These are phyloP conservation scores for Caenorhabditis inopinata DNA, from an alignment of 1,140 invertebrate genomes.

Conservation along the genomic window DNA sequence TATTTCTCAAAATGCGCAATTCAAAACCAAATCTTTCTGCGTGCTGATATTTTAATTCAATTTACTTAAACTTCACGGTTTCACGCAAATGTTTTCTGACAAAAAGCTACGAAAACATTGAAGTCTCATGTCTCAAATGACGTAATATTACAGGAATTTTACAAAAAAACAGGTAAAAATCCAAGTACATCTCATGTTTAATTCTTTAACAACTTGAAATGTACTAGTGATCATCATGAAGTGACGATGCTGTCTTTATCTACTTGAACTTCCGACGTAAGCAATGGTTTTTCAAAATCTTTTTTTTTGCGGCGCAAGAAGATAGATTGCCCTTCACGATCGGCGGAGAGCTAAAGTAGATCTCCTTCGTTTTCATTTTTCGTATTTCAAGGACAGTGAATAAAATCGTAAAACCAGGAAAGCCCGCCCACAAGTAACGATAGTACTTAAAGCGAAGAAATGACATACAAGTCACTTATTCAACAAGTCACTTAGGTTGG, in stretches of 20 bases:
- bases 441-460: not conserved
- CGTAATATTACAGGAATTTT: too few relatives aligned
- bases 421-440: not conserved
- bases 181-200: not conserved
- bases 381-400: constrained; percentile 7
- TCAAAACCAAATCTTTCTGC: too few relatives aligned
- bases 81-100: too few relatives aligned
- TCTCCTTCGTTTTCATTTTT: not conserved
- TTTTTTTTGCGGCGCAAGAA: not conserved
- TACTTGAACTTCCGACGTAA: not conserved
- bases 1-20: too few relatives aligned
- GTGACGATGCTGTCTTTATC: not conserved
- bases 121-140: too few relatives aligned
- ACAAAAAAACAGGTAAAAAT: not conserved
- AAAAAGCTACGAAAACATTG: too few relatives aligned
- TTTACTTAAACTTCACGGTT: too few relatives aligned
- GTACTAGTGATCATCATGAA: not conserved
- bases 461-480: not conserved
- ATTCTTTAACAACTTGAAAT: too few relatives aligned
- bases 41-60: too few relatives aligned
- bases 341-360: not conserved
- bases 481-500: constrained; percentile 19
- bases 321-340: not conserved
- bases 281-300: not conserved
- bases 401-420: not conserved